Conservation (phyloP, 2,113 vertebrate species). For the Mus pahari region DNA sequence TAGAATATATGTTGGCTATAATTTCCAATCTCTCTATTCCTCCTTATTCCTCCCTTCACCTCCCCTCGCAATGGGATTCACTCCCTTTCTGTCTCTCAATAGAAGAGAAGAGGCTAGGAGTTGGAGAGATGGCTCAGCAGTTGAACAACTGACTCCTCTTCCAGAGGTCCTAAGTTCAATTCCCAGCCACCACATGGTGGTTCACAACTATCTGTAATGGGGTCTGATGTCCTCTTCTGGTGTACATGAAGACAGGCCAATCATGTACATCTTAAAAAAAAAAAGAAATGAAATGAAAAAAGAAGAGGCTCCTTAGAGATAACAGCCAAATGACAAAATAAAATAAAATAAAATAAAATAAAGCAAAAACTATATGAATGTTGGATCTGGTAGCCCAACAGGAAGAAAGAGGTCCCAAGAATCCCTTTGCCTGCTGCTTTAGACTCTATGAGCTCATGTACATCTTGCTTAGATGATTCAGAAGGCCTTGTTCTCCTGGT, state of each 20-base stretch:
- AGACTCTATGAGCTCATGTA: not conserved
- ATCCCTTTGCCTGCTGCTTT: not conserved
- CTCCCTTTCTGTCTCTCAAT: not conserved
- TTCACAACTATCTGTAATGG: no score
- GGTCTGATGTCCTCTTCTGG: no score
- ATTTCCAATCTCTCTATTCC: not conserved
- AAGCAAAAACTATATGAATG: not conserved
- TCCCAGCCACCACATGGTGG: no score
- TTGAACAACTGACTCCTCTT: no score
- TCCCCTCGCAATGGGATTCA: not conserved
- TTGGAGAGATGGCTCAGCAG: no score
- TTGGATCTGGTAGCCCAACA: not conserved
- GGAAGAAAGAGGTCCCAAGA: not conserved
- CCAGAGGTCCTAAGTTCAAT: no score
- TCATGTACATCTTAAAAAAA: no score
- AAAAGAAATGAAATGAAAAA: no score
- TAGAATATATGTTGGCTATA: not conserved
- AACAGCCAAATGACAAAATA: not conserved
- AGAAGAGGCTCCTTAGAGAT: not conserved
- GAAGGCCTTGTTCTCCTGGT: not conserved
- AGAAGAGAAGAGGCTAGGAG: not conserved
- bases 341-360: not conserved
- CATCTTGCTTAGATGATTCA: not conserved
- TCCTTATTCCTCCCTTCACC: fast-evolving
- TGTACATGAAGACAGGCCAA: no score